Conservation (phyloP, 2,113 vertebrate species). For the Mesoclemmys tuberculata region DNA sequence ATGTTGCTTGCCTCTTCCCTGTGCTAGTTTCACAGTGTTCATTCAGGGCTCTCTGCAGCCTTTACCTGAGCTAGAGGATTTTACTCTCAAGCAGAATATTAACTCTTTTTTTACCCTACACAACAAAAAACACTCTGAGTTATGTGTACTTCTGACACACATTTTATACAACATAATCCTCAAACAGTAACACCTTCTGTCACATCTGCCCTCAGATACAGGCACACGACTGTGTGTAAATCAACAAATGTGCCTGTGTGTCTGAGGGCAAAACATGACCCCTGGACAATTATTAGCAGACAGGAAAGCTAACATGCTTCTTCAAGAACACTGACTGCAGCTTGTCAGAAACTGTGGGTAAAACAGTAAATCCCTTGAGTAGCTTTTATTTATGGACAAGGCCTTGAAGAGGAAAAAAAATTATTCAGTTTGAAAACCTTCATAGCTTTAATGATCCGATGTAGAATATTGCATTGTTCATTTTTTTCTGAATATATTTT, state of each 20-base stretch:
- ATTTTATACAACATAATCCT: not conserved
- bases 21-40: not conserved
- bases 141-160: not conserved
- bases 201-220: not conserved
- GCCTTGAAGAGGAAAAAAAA: not conserved
- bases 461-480: not conserved
- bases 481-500: not conserved
- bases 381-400: constrained; percentile 40
- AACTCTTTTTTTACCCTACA: not conserved
- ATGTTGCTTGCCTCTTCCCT: not conserved
- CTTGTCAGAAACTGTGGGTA: constrained; percentile 11
- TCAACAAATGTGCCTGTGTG: not conserved
- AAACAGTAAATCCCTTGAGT: constrained; percentile 28
- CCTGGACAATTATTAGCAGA: constrained; percentile 5
- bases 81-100: not conserved
- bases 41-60: not conserved
- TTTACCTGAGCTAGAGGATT: not conserved
- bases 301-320: constrained; percentile 19
- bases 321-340: constrained; percentile 41
- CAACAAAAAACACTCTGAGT: not conserved
- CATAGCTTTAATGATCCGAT: not conserved
- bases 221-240: not conserved
- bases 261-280: not conserved
- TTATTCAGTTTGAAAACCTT: constrained; percentile 30
- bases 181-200: not conserved